Percentiles rank a stretch among this genome's conserved stretches.
phyloP scores from a whole-genome alignment of 2,113 vertebrate genomes.

The Neopipo cinnamomea region DNA sequence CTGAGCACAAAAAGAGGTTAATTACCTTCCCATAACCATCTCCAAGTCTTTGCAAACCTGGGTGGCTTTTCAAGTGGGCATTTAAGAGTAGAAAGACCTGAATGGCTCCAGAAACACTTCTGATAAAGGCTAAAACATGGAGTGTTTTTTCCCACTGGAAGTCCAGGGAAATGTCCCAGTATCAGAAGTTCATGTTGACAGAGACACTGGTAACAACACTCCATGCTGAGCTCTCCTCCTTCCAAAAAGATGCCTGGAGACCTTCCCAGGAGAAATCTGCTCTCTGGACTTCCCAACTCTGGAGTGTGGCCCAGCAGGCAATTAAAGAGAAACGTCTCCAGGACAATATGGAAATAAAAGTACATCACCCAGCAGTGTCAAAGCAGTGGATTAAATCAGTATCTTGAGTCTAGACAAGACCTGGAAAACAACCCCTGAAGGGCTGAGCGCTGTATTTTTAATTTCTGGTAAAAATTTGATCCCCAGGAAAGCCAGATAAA shows the following conservation, averaged over 20 bases:
- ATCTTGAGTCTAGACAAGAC: background rate
- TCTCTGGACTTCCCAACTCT: background rate
- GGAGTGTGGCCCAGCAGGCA: background rate
- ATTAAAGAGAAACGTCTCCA: background rate
- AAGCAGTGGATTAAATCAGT: background rate
- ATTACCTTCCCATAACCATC: background rate
- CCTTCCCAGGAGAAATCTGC: background rate
- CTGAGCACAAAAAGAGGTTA: background rate
- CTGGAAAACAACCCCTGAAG: background rate
- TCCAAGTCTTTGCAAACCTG: background rate
- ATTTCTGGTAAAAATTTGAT: background rate
- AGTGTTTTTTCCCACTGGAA: too few species aligned
- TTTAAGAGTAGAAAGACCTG: background rate
- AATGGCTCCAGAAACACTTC: background rate
- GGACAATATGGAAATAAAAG: background rate
- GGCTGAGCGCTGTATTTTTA: background rate
- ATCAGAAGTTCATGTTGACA: too few species aligned
- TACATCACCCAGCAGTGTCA: background rate
- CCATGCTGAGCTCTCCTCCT: background rate
- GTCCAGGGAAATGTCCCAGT: too few species aligned
- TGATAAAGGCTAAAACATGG: background rate
- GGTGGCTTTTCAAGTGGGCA: background rate
- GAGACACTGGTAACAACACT: background rate
- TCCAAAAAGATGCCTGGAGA: background rate
- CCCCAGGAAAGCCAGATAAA: background rate